Evolutionary conservation across 2,888 invertebrate species (phyloP).

Genomic region (Gymnosoma rotundatum): DNA sequence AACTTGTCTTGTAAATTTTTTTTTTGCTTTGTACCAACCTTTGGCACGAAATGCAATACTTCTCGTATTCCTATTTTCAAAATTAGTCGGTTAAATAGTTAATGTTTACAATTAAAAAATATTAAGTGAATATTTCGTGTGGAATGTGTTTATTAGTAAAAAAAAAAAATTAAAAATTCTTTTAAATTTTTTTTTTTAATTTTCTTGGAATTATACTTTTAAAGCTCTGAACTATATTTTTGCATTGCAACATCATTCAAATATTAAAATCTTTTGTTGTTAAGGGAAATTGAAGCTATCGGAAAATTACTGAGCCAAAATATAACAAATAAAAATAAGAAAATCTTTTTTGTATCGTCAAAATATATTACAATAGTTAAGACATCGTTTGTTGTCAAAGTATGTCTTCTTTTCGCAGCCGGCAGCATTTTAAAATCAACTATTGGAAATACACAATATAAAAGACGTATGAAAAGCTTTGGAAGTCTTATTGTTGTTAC

Average conservation of each 20-base stretch:
- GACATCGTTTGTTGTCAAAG: constrained; percentile 13
- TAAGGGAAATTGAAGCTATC: constrained; percentile 30
- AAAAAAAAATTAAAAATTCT: too few species aligned
- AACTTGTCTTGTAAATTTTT: too few species aligned
- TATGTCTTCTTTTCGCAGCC: constrained; percentile 6
- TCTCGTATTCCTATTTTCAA: too few species aligned
- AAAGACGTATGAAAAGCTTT: neutral
- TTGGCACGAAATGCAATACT: too few species aligned
- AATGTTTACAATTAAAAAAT: too few species aligned
- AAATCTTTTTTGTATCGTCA: constrained; percentile 17
- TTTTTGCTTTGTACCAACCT: too few species aligned
- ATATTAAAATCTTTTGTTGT: constrained; percentile 29
- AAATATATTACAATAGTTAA: constrained; percentile 7
- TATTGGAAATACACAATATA: neutral
- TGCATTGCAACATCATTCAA: neutral
- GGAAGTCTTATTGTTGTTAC: too few species aligned
- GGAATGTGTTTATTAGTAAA: too few species aligned
- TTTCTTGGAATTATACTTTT: neutral
- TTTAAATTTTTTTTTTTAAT: too few species aligned
- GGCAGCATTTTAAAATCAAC: neutral
- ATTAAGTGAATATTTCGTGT: too few species aligned
- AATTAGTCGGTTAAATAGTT: too few species aligned
- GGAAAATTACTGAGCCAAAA: neutral
- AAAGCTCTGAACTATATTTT: neutral
- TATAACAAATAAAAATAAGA: neutral